Percentiles rank a stretch among this genome's conserved stretches.
phyloP scores from a whole-genome alignment of 2,113 vertebrate species.

The Gallinago jamesoni region DNA sequence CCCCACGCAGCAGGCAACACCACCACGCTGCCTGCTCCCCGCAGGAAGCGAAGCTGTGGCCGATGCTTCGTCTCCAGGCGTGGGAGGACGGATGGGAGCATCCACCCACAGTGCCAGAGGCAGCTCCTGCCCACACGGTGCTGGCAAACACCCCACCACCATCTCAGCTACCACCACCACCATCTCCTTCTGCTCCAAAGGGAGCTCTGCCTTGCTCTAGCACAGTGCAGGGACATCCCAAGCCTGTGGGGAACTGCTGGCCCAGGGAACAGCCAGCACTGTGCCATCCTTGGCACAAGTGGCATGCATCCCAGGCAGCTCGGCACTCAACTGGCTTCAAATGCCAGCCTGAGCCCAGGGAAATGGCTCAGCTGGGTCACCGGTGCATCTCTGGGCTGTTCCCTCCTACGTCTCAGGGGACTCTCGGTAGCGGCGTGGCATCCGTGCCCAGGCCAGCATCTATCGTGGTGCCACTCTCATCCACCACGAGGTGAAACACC shows the following conservation, averaged over 20 bases:
- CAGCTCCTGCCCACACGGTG: not conserved
- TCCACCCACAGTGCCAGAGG: constrained; percentile 31
- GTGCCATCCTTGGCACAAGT: not conserved
- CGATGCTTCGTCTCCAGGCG: not conserved
- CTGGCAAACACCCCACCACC: not conserved
- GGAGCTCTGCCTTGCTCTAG: not conserved
- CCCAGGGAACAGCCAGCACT: not conserved
- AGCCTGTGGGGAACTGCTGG: not conserved
- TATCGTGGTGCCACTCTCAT: accelerated
- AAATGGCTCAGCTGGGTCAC: not conserved
- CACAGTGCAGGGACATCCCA: accelerated
- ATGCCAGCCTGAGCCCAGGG: not conserved
- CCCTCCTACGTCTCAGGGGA: not conserved
- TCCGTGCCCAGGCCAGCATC: not conserved
- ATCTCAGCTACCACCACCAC: not conserved
- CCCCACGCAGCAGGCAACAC: accelerated
- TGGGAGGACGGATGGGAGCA: not conserved
- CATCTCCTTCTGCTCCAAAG: not conserved
- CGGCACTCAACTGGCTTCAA: accelerated
- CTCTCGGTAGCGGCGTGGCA: not conserved
- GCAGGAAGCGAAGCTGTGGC: not conserved
- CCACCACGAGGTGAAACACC: accelerated
- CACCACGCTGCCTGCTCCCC: not conserved
- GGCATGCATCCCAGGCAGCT: not conserved
- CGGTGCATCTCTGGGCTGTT: not conserved